These are phyloP conservation scores for Lepus europaeus DNA, from an alignment of 2,113 vertebrate species.

Conservation along the genomic window DNA sequence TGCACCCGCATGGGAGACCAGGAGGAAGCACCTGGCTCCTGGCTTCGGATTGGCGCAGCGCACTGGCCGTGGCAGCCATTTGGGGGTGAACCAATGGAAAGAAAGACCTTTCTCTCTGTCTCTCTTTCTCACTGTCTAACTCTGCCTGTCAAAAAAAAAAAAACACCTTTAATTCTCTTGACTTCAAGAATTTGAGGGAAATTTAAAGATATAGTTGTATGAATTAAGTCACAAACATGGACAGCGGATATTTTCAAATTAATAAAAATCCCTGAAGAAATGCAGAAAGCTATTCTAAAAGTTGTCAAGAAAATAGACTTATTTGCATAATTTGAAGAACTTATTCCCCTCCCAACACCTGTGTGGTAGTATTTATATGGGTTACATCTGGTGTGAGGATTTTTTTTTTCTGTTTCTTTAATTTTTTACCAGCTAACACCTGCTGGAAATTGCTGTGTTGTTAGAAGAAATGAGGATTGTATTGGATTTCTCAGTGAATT, in stretches of 20 bases:
- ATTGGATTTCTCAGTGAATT: slow-evolving; percentile 64
- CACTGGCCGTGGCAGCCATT: too few species aligned
- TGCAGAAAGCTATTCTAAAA: slow-evolving; percentile 40
- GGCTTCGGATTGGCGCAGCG: too few species aligned
- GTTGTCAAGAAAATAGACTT: slow-evolving; percentile 69
- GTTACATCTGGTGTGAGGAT: slow-evolving; percentile 74
- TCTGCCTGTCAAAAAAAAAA: too few species aligned
- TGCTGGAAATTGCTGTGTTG: slow-evolving; percentile 80
- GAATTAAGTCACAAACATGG: slow-evolving; percentile 50
- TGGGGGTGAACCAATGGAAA: too few species aligned
- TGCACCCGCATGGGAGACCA: too few species aligned
- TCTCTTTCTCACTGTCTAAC: too few species aligned
- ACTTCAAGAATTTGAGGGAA: slow-evolving; percentile 28
- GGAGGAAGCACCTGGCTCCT: too few species aligned
- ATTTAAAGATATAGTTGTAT: slow-evolving; percentile 33
- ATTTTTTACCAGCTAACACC: slow-evolving; percentile 80
- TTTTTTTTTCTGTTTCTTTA: slow-evolving; percentile 68
- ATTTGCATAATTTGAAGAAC: slow-evolving; percentile 69
- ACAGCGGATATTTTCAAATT: slow-evolving; percentile 62
- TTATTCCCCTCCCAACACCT: slow-evolving; percentile 69
- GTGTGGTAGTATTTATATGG: slow-evolving; percentile 67
- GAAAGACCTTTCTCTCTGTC: too few species aligned
- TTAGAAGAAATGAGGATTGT: slow-evolving; percentile 78
- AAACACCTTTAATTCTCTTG: background rate
- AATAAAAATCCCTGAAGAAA: slow-evolving; percentile 71